Percentiles rank a stretch among this genome's conserved stretches.
phyloP scores from a whole-genome alignment of 2,113 vertebrate species.

The Stomatorhinus ivindoensis region DNA sequence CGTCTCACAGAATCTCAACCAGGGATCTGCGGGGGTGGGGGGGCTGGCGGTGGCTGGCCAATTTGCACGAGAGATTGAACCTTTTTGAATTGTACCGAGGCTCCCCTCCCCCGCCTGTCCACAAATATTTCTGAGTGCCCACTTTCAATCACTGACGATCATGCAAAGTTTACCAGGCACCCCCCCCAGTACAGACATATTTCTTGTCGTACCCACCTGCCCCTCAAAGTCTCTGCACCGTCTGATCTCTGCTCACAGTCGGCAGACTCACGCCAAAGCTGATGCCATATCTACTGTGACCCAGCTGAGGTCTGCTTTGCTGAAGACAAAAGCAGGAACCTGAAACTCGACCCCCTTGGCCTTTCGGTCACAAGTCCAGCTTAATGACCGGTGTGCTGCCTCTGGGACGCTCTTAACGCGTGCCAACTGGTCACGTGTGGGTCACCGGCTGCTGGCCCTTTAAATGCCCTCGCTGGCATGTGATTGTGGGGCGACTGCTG shows the following conservation, averaged over 20 bases:
- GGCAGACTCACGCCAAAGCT: neutral
- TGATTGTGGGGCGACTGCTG: neutral
- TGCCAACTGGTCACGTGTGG: neutral
- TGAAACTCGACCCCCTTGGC: neutral
- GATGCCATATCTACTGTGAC: neutral
- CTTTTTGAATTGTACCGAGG: neutral
- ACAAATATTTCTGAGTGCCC: neutral
- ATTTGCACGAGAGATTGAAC: neutral
- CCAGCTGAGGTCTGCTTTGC: neutral
- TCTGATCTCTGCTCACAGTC: neutral
- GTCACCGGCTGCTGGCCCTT: neutral
- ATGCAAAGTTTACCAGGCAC: neutral
- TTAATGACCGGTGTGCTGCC: neutral
- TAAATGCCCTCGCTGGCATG: neutral
- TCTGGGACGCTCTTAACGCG: neutral
- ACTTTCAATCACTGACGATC: neutral
- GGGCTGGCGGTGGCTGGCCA: neutral
- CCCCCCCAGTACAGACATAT: neutral
- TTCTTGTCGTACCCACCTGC: neutral
- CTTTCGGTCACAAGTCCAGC: neutral
- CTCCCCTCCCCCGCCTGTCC: neutral
- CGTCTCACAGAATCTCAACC: neutral
- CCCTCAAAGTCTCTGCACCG: neutral
- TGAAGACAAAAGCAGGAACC: neutral
- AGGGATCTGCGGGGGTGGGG: neutral